These are phyloP conservation scores for Actinernus sp. DNA, from an alignment of 92 coral and sea anemone species.

Conservation along the genomic window DNA sequence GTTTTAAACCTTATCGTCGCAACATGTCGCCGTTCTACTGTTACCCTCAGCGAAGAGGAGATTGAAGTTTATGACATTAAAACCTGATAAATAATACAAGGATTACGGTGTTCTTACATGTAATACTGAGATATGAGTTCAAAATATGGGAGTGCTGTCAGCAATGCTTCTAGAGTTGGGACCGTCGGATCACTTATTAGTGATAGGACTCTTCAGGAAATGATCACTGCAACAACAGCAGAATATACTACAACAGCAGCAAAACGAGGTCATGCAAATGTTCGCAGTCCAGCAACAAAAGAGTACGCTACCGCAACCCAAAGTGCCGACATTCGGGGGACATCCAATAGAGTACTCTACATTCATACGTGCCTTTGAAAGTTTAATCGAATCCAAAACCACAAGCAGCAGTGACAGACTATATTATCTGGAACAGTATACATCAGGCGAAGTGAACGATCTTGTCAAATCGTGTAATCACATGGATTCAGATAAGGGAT, in stretches of 20 bases:
- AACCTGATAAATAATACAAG: too few species aligned
- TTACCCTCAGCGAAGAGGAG: too few species aligned
- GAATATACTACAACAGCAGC: slow-evolving; percentile 39
- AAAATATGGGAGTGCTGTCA: too few species aligned
- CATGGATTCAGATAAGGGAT: slow-evolving; percentile 24
- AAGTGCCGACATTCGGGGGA: slow-evolving; percentile 32
- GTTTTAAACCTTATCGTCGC: too few species aligned
- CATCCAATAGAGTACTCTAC: slow-evolving; percentile 26
- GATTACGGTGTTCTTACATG: too few species aligned
- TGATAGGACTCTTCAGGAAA: too few species aligned
- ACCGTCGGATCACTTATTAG: too few species aligned
- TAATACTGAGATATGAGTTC: too few species aligned
- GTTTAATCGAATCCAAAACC: slow-evolving; percentile 24
- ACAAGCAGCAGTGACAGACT: slow-evolving; percentile 18
- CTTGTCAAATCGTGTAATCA: slow-evolving; percentile 32
- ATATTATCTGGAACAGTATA: slow-evolving; percentile 47
- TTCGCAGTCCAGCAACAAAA: slow-evolving; percentile 27
- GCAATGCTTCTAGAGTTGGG: too few species aligned
- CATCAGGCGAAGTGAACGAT: slow-evolving; percentile 33
- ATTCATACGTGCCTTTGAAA: slow-evolving; percentile 48
- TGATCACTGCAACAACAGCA: too few species aligned
- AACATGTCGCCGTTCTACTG: too few species aligned
- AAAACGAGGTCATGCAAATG: slow-evolving; percentile 34
- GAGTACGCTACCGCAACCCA: slow-evolving; percentile 22
- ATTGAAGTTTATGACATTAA: too few species aligned